phyloP scores from a whole-genome alignment of 1,140 invertebrate genomes.

The Bombyx mori region ASM3026992v2 NC_085127.1:4826001-4826500 shows the following conservation, averaged over 20 bases:
- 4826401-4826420: no score
- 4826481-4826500: no score
- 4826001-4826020: no score
- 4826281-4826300: constrained; percentile 31
- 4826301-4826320: constrained; percentile 14
- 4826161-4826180: constrained; percentile 26
- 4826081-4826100: constrained; percentile 2
- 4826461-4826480: no score
- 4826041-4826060: constrained; percentile 6
- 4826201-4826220: constrained; percentile 20
- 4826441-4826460: no score
- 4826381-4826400: neutral
- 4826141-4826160: constrained; percentile 20
- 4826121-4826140: constrained; percentile 5
- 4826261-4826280: constrained; percentile 21
- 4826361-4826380: neutral
- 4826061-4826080: constrained; percentile 9
- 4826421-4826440: no score
- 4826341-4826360: neutral
- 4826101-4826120: constrained; percentile 3
- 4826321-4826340: constrained; percentile 23
- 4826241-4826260: constrained; percentile 23
- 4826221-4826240: constrained; percentile 52
- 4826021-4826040: neutral
- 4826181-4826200: constrained; percentile 45